A percentile compares a stretch with the other conserved stretches of the same genome.
phyloP scores from a whole-genome alignment of 2,797 vertebrate species.

The Antrozous pallidus region DNA sequence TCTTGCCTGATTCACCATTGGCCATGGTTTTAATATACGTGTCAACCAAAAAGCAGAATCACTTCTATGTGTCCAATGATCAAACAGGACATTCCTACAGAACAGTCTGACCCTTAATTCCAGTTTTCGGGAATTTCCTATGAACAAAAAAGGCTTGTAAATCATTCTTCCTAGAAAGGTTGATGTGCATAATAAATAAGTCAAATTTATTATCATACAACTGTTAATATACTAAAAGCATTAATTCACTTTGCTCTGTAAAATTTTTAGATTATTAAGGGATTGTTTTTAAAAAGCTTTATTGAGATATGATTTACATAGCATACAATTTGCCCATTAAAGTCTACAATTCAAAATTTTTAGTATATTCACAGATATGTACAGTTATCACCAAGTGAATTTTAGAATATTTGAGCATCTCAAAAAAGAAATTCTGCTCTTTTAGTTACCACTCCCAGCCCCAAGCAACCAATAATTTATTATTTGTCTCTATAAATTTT shows the following conservation, averaged over 20 bases:
- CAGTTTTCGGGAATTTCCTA: slow-evolving; percentile 84
- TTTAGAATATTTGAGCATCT: slow-evolving; percentile 11
- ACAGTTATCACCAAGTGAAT: background rate
- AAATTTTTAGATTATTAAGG: slow-evolving; percentile 9
- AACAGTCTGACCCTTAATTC: slow-evolving; percentile 89
- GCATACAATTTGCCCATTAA: background rate
- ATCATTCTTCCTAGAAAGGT: slow-evolving; percentile 11
- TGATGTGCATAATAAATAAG: background rate
- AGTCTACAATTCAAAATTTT: background rate
- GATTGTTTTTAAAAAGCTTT: background rate
- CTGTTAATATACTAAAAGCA: background rate
- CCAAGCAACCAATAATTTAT: background rate
- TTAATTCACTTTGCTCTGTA: background rate
- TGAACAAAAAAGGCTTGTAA: slow-evolving; percentile 25
- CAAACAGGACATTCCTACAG: slow-evolving; percentile 89
- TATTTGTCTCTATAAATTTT: background rate
- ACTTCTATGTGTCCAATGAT: slow-evolving; percentile 81
- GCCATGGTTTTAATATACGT: slow-evolving; percentile 91
- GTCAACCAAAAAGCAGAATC: slow-evolving; percentile 91
- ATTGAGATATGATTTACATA: slow-evolving; percentile 7
- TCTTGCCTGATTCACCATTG: slow-evolving; percentile 91
- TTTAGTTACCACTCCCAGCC: background rate
- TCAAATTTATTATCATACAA: background rate
- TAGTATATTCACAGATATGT: background rate
- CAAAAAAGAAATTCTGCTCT: background rate